Evolutionary conservation across 92 coral and sea anemone genomes (phyloP), one percentile per base, ranked within the genome.

Genomic region (Hydrozoanthus gracilis): DNA sequence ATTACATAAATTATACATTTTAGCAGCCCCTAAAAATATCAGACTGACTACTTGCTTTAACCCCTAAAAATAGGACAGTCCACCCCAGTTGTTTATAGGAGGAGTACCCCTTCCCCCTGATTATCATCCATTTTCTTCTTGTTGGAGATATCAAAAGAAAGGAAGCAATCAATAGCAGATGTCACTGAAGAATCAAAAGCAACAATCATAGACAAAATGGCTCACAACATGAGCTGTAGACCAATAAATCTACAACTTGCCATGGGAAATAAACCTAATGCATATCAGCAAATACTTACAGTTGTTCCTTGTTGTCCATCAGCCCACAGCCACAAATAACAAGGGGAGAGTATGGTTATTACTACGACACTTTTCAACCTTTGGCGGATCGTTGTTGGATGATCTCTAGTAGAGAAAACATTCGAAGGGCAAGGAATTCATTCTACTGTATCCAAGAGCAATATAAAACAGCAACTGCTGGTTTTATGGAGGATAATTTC

Each of bases 301-400:
- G 47, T 51, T 48, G 71, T 64, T 7, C 84, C 47, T 64, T 60
- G 83, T 10, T 75, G 87, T 83, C 86, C 90, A 77, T 95, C 97
- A 3, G 99, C 89, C 96, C 98, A 95, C n/a, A 95, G 85, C 94
- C 96, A 91, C 10, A 96, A 88, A 90, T 93, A 96, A 62, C 94
- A 87, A 1, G 99, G 99, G 20, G 97, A 91, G 47, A 95, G 65
- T 3, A 95, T 55, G 47, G 98, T 95, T 69, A 96, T 93, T 18
- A 90, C 93, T 35, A 92, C 66, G 46, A 95, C 99, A 83, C 99
- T 94, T 55, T 91, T 91, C 74, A 94, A 96, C 70, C 99, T 79
- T 76, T 92, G 94, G 27, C 88, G 85, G 67, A 96, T 94, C n/a
- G 99, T 96, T 91, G 90, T 85, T 15, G 98, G 97, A 72, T 96